phyloP scores from a whole-genome alignment of 2,113 vertebrate genomes.

The Malurus elegans region DNA sequence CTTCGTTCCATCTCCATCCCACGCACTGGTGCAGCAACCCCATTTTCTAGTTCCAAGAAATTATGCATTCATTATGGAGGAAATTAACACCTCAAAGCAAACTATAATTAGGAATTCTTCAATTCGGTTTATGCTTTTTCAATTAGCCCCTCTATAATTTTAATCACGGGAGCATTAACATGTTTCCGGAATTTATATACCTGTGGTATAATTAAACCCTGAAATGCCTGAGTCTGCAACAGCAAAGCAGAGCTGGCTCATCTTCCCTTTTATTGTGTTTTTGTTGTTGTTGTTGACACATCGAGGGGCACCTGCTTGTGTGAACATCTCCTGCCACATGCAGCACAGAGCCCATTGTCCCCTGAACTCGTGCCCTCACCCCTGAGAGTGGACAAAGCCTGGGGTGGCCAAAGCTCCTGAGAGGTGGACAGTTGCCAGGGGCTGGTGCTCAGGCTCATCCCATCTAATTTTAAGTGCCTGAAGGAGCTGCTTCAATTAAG shows the following conservation, averaged over 20 bases:
- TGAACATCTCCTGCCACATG: neutral
- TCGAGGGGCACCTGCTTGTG: neutral
- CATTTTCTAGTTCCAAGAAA: slow-evolving; percentile 75
- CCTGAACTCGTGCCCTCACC: neutral
- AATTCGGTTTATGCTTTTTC: slow-evolving; percentile 82
- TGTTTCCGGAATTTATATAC: slow-evolving; percentile 83
- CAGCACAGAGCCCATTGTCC: neutral
- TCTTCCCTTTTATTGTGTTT: slow-evolving; percentile 34
- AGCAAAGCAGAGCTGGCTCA: slow-evolving; percentile 61
- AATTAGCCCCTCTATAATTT: slow-evolving; percentile 83
- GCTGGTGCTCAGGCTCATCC: neutral
- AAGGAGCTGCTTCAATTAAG: neutral
- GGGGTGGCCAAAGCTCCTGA: neutral
- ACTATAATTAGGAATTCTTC: slow-evolving; percentile 85
- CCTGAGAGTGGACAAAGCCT: neutral
- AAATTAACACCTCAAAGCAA: slow-evolving; percentile 83
- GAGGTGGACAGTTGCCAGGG: neutral
- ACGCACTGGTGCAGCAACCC: slow-evolving; percentile 40
- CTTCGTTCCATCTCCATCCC: slow-evolving; percentile 51
- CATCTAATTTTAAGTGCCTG: neutral
- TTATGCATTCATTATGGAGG: slow-evolving; percentile 74
- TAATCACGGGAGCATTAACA: slow-evolving; percentile 83
- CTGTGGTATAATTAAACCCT: slow-evolving; percentile 79
- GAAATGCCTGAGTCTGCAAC: slow-evolving; percentile 69
- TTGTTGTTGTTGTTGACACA: neutral